Conservation (phyloP, 2,888 invertebrate genomes). For the Parnassius apollo region DNA sequence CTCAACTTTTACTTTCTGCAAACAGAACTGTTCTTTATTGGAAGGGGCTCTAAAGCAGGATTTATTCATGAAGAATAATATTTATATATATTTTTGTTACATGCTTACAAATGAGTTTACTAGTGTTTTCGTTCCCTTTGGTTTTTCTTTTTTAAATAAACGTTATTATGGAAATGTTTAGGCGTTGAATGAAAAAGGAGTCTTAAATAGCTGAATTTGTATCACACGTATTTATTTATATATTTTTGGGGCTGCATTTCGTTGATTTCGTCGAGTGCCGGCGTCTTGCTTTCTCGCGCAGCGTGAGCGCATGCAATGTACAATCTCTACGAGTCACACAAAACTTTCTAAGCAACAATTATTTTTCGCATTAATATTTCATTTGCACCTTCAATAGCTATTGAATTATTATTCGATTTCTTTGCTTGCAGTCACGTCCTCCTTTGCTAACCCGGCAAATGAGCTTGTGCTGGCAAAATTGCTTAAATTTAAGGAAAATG, state of each 20-base stretch:
- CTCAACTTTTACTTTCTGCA: constrained; percentile 68
- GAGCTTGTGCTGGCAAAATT: constrained; percentile 9
- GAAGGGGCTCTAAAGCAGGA: neutral
- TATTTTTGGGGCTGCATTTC: too few relatives aligned
- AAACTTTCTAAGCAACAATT: constrained; percentile 81
- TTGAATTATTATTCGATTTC: constrained; percentile 48
- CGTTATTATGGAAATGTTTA: too few relatives aligned
- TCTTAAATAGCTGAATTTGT: too few relatives aligned
- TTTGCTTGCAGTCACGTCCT: constrained; percentile 32
- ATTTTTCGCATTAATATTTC: constrained; percentile 78
- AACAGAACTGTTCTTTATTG: constrained; percentile 13
- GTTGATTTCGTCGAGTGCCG: constrained; percentile 33
- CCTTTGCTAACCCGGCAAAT: constrained; percentile 23
- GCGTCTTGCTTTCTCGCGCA: constrained; percentile 77
- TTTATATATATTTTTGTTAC: constrained; percentile 3
- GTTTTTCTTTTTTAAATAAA: neutral
- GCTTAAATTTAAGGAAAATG: constrained; percentile 13
- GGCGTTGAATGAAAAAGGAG: too few relatives aligned
- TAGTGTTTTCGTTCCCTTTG: neutral
- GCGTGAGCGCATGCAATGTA: constrained; percentile 77
- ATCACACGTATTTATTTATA: too few relatives aligned
- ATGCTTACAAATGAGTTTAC: neutral
- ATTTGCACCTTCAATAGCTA: constrained; percentile 62
- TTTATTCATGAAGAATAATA: too few relatives aligned
- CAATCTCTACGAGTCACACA: constrained; percentile 67